Evolutionary conservation across 2,888 invertebrate species (phyloP).

Genomic region (Listrodromus nycthemerus): DNA sequence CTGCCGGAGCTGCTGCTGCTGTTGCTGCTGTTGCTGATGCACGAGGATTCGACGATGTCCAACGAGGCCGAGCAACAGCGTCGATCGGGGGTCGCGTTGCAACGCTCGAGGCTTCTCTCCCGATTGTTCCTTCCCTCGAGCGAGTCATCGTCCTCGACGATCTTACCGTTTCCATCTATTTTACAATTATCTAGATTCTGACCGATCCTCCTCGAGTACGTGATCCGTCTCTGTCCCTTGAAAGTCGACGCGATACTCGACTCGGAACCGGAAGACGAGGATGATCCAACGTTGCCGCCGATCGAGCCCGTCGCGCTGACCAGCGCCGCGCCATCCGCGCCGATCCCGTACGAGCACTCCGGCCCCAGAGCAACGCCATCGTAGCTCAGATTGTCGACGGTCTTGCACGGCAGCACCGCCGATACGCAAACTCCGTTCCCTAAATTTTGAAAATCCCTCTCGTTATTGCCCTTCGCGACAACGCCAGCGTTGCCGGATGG

Average conservation of each 20-base stretch:
- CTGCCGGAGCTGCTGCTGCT: constrained; percentile 44
- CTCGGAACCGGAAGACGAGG: constrained; percentile 23
- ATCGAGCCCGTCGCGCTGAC: constrained; percentile 65
- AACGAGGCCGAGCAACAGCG: constrained; percentile 87
- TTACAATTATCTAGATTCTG: constrained; percentile 47
- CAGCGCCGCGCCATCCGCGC: constrained; percentile 71
- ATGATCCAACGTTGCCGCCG: constrained; percentile 59
- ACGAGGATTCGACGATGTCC: constrained; percentile 87
- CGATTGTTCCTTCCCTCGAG: constrained; percentile 17
- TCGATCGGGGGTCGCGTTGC: constrained; percentile 76
- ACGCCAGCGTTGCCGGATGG: constrained; percentile 60
- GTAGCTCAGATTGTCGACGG: constrained; percentile 24
- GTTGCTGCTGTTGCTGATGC: constrained; percentile 66
- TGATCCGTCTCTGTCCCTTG: constrained; percentile 35
- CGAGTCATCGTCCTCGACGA: constrained; percentile 32
- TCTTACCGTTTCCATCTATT: constrained; percentile 18
- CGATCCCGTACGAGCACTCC: constrained; percentile 35
- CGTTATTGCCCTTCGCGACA: constrained; percentile 37
- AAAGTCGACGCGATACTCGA: constrained; percentile 34
- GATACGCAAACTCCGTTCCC: constrained; percentile 4
- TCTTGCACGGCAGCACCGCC: background rate
- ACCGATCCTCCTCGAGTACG: constrained; percentile 53
- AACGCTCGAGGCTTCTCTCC: constrained; percentile 41
- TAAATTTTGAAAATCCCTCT: constrained; percentile 47
- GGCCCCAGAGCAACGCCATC: constrained; percentile 6